These are phyloP conservation scores for Sinella curviseta DNA, from an alignment of 1,140 invertebrate species.

Conservation along the genomic window DNA sequence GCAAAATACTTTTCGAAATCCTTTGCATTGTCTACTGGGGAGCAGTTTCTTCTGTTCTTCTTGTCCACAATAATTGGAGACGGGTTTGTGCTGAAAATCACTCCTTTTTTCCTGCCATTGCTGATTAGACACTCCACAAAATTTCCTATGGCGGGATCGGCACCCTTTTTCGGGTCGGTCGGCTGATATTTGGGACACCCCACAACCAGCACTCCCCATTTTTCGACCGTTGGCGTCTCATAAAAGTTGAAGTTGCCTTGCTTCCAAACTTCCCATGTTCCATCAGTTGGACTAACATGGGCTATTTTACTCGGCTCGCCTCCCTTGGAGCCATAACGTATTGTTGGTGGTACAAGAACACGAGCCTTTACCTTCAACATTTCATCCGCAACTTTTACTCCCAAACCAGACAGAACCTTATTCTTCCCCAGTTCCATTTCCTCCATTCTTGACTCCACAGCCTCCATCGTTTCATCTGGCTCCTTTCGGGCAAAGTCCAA, in stretches of 20 bases:
- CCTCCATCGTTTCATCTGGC: not conserved
- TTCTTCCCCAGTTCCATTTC: not conserved
- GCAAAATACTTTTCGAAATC: not conserved
- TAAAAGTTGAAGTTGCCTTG: constrained; percentile 35
- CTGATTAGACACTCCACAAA: not conserved
- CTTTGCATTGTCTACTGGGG: not conserved
- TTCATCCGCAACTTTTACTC: not conserved
- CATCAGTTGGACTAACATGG: constrained; percentile 29
- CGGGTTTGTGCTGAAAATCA: not conserved
- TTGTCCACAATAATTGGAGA: not conserved
- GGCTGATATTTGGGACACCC: not conserved
- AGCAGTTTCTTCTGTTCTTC: not conserved
- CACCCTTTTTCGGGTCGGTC: too few species aligned
- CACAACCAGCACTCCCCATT: constrained; percentile 34
- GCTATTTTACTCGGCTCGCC: not conserved
- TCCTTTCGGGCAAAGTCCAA: constrained; percentile 23
- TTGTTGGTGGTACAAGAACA: not conserved
- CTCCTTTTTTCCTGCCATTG: not conserved
- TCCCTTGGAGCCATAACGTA: not conserved
- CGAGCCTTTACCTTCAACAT: not conserved
- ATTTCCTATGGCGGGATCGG: not conserved
- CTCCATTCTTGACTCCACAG: not conserved
- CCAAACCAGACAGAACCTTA: not conserved
- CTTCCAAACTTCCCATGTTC: constrained; percentile 36
- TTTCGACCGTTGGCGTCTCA: not conserved